Evolutionary conservation across 2,888 invertebrate genomes (phyloP).

Genomic region (Flabesymbios commensalis): DNA sequence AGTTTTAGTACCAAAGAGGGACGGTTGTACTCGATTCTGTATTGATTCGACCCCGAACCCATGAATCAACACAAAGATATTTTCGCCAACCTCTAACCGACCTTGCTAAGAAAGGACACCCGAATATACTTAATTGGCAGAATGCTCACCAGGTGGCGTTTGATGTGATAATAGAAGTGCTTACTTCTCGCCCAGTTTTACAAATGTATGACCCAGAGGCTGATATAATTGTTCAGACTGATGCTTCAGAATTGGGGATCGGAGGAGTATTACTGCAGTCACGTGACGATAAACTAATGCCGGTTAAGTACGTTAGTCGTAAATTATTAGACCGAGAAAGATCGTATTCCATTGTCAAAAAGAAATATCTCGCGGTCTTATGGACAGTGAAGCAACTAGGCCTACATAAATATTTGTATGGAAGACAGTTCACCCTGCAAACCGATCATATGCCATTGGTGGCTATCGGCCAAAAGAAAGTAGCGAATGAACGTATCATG

Average conservation of each 20-base stretch:
- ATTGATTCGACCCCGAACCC: too few species aligned
- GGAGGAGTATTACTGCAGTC: slow-evolving; percentile 33
- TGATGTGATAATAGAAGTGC: not conserved
- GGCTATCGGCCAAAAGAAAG: slow-evolving; percentile 25
- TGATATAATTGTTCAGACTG: slow-evolving; percentile 27
- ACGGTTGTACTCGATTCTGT: too few species aligned
- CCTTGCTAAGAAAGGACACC: slow-evolving; percentile 24
- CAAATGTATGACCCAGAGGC: slow-evolving; percentile 19
- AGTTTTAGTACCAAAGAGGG: too few species aligned
- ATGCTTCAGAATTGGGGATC: slow-evolving; percentile 30
- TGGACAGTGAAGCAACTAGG: slow-evolving; percentile 30
- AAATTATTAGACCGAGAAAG: slow-evolving; percentile 28
- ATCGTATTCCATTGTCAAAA: slow-evolving; percentile 32
- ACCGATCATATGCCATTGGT: slow-evolving; percentile 34
- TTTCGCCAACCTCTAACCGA: slow-evolving; percentile 33
- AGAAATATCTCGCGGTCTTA: slow-evolving; percentile 33
- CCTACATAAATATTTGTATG: slow-evolving; percentile 31
- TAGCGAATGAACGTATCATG: slow-evolving; percentile 29
- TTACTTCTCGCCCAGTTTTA: slow-evolving; percentile 16
- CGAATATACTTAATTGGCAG: slow-evolving; percentile 24
- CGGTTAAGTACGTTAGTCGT: slow-evolving; percentile 33
- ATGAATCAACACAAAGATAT: too few species aligned
- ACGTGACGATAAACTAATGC: slow-evolving; percentile 19
- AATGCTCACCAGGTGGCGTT: not conserved
- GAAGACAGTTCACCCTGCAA: slow-evolving; percentile 26